phyloP scores from a whole-genome alignment of 2,888 invertebrate species.

The Ellobium chinense region DNA sequence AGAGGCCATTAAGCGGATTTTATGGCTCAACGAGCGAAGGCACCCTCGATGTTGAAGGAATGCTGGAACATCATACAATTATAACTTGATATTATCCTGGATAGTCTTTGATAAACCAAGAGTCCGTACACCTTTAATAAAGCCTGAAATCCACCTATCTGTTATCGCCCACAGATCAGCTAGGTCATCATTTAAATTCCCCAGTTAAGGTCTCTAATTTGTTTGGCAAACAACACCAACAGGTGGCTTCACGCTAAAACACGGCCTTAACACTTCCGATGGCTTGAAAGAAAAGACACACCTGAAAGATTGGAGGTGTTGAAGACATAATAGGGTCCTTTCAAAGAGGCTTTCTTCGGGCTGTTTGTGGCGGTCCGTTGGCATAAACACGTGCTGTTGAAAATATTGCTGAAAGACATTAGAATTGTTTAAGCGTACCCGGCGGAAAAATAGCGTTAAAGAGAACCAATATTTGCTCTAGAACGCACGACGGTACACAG shows the following conservation, averaged over 20 bases:
- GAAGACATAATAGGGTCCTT: neutral
- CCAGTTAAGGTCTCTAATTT: too few relatives aligned
- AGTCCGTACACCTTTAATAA: too few relatives aligned
- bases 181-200: too few relatives aligned
- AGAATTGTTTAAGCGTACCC: conserved; percentile 22
- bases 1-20: too few relatives aligned
- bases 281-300: neutral
- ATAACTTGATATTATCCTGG: too few relatives aligned
- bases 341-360: neutral
- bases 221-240: conserved; percentile 14
- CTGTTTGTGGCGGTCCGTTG: neutral
- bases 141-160: too few relatives aligned
- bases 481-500: too few relatives aligned
- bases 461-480: neutral
- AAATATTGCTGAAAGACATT: conserved; percentile 8
- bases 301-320: neutral
- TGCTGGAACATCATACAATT: too few relatives aligned
- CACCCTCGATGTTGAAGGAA: too few relatives aligned
- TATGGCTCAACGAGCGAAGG: too few relatives aligned
- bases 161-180: too few relatives aligned
- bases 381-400: conserved; percentile 17
- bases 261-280: neutral
- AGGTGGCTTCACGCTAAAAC: conserved; percentile 6
- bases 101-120: too few relatives aligned
- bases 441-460: neutral